These are phyloP conservation scores for Drosophila orena DNA, from an alignment of 1,140 invertebrate genomes.

Conservation along the genomic window DNA sequence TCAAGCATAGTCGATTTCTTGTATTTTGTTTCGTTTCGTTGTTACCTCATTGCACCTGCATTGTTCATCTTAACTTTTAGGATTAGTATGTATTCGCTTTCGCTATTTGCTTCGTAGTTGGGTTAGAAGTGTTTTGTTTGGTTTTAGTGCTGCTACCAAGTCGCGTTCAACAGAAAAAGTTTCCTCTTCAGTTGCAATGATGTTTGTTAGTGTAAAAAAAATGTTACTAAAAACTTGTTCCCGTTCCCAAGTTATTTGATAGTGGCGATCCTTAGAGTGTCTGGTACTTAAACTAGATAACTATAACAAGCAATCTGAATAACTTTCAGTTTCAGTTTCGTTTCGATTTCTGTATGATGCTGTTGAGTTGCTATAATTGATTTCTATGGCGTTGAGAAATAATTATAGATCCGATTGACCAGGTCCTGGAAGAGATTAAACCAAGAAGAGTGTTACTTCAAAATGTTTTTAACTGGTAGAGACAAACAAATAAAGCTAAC, in stretches of 20 bases:
- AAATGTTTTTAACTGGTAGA: neutral
- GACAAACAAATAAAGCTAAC: constrained; percentile 60
- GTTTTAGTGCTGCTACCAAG: constrained; percentile 76
- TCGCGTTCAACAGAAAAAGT: constrained; percentile 70
- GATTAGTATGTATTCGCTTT: constrained; percentile 77
- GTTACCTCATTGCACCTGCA: constrained; percentile 67
- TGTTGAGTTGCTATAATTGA: constrained; percentile 78
- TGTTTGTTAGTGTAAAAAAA: constrained; percentile 68
- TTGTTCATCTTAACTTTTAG: constrained; percentile 52
- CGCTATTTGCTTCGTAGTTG: constrained; percentile 59
- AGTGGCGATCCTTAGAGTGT: constrained; percentile 55
- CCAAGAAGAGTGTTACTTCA: constrained; percentile 27
- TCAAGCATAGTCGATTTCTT: constrained; percentile 64
- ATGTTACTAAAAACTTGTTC: constrained; percentile 74
- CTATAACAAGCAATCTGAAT: constrained; percentile 41
- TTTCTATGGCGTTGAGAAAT: constrained; percentile 84
- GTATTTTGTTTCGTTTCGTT: constrained; percentile 72
- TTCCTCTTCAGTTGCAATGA: constrained; percentile 57
- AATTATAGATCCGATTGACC: constrained; percentile 85
- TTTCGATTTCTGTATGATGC: constrained; percentile 36
- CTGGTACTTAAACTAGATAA: constrained; percentile 69
- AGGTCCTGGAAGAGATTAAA: constrained; percentile 82
- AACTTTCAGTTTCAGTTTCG: constrained; percentile 29
- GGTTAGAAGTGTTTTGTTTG: constrained; percentile 56
- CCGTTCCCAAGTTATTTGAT: constrained; percentile 66